Percentiles rank a stretch among this genome's conserved stretches.
Evolutionary conservation across 1,140 invertebrate genomes (phyloP).

Genomic region (Psix sp.): DNA sequence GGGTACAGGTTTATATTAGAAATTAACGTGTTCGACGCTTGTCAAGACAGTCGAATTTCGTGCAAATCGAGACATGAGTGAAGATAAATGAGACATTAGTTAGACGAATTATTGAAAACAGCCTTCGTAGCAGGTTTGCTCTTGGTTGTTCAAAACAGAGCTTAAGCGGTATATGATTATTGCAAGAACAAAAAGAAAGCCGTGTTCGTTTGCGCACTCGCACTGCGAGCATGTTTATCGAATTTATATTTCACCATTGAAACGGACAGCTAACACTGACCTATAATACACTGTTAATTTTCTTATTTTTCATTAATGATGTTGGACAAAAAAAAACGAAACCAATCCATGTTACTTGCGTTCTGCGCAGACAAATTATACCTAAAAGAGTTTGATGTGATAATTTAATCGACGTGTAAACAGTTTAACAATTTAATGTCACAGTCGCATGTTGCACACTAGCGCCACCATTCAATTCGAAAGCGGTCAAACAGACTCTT

Average conservation of each 20-base stretch:
- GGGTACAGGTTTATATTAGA: too few species aligned
- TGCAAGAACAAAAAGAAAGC: slow-evolving; percentile 22
- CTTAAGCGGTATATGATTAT: slow-evolving; percentile 44
- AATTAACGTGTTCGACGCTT: too few species aligned
- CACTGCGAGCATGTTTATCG: slow-evolving; percentile 19
- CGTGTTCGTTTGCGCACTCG: too few species aligned
- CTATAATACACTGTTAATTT: too few species aligned
- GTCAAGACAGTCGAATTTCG: too few species aligned
- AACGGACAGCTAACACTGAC: too few species aligned
- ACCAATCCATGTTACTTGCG: slow-evolving; percentile 8
- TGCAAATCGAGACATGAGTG: slow-evolving; percentile 23
- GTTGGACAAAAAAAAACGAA: slow-evolving; percentile 1
- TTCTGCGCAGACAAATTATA: slow-evolving; percentile 4
- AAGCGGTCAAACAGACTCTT: too few species aligned
- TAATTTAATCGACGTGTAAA: slow-evolving; percentile 7
- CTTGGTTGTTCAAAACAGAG: slow-evolving; percentile 28
- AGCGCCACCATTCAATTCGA: too few species aligned
- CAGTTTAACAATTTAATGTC: slow-evolving; percentile 16
- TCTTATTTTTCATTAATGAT: slow-evolving; percentile 2
- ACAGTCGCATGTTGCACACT: slow-evolving; percentile 10
- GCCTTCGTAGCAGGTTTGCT: slow-evolving; percentile 14
- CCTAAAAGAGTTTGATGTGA: slow-evolving; percentile 10
- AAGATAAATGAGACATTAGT: slow-evolving; percentile 27
- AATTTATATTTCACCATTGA: slow-evolving; percentile 31
- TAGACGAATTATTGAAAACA: slow-evolving; percentile 28